Base-by-base conservation (phyloP, 2,888 invertebrate species). In the Tenthredo livida region DNA sequence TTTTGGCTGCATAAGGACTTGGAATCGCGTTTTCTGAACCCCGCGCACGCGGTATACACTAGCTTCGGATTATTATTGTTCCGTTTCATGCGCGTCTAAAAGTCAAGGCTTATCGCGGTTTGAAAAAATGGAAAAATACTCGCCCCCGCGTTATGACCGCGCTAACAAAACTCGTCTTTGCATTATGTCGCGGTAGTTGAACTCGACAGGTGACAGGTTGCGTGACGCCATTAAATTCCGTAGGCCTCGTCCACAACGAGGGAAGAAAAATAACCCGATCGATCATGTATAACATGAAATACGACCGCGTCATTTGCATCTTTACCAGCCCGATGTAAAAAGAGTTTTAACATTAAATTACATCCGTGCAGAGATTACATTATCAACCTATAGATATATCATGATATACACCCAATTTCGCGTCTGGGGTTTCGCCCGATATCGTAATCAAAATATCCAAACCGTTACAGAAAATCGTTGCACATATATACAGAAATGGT, bases 191-290 rank as follows among this genome's bases (percentile, higher is more conserved):
- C 58, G 80, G 80, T 80, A 80, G 80, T 80, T 80, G 80, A 80
- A 80, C 80, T 80, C 80, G 80, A 80, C 80, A 80, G 80, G 80
- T 80, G 80, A 80, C 80, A 80, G 80, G 80, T 80, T 80, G 80
- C 80, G 80, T 80, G 80, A 80, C 80, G 80, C 80, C 80, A 80
- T 80, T 80, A 40, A 80, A 80, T 50, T 40, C 80, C 37, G 37
- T 61, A 61, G 80, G 37, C 58, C 80, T 80, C 58, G 61, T 61
- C 50, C 58, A 61, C 58, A 40, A 61, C 50, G 40, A 61, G 58
- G 37, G 58, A 80, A 58, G 80, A 80, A 61, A 80, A 80, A 80
- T 80, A 80, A 58, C 61, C 12, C 58, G 17, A 80, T 80, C 80
- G 80, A 80, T 80, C 80, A 61, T 40, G 58, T 78, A 29, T 61